Conservation (phyloP, 2,797 vertebrate species). For the Spinibarbus caldwelli region DNA sequence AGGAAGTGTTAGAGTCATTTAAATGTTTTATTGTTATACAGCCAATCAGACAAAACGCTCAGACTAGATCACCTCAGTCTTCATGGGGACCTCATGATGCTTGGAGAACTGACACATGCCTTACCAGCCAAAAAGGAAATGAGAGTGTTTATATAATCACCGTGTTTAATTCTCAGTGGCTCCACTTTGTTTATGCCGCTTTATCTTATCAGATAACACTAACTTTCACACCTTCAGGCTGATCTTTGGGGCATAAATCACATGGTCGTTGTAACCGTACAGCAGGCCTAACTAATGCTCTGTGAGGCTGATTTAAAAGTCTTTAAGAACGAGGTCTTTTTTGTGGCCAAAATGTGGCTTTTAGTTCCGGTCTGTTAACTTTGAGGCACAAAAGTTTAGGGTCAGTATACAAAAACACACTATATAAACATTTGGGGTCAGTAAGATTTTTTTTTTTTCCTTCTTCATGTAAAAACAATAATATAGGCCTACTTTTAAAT, state of each 20-base stretch:
- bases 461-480: not conserved
- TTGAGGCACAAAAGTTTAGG: not conserved
- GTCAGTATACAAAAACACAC: not conserved
- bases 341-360: not conserved
- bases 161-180: conserved; percentile 61
- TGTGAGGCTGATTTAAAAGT: not conserved
- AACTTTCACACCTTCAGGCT: conserved; percentile 78
- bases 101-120: not conserved
- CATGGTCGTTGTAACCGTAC: conserved; percentile 15
- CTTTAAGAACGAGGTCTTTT: not conserved
- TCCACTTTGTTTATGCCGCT: conserved; percentile 65
- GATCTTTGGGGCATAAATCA: conserved; percentile 68
- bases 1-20: not conserved
- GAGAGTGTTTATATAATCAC: conserved; percentile 70
- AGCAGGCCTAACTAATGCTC: not conserved
- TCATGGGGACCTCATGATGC: not conserved
- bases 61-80: not conserved
- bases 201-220: conserved; percentile 78
- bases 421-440: not conserved
- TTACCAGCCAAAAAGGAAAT: conserved; percentile 22
- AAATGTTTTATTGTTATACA: not conserved
- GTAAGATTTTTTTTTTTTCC: not conserved
- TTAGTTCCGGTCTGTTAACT: not conserved
- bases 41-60: not conserved
- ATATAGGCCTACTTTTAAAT: not conserved